Evolutionary conservation across 2,888 invertebrate genomes (phyloP), one percentile per base, ranked within the genome.

Genomic region (Saturnia japonica): DNA sequence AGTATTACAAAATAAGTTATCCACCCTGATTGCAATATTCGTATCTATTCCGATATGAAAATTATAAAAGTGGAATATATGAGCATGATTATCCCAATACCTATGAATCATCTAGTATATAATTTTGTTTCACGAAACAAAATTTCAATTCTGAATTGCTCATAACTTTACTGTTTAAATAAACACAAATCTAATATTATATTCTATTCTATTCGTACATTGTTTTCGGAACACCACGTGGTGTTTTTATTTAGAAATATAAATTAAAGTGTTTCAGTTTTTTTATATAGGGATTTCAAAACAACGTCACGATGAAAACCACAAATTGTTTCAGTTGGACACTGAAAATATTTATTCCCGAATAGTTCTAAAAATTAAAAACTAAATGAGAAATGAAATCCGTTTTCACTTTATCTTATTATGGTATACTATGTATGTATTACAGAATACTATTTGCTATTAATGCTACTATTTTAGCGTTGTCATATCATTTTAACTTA

Each of bases 151-250:
- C 16, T 40, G 14, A n/a, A 64, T 64, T 6, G 40, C 64, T 64
- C 64, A 40, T 64, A 64, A 64, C 34, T 40, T 11, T 40, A 14
- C 40, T 64, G 64, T 40, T 64, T 64, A 64, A 64, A 64, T 40
- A 64, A 64, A 64, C 64, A 64, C 16, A 2, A 40, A 2, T 62
- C 19, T 9, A n/a, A 40, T 40, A 40, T 40, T 40, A 60, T 12
- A 28, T 19, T 60, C 9, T n/a, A 60, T 14, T 28, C 7, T 54
- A 54, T 54, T 54, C 14, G 43, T 14, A 62, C 34, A 62, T 62
- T 40, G 62, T 62, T 62, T 28, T 40, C n/a, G 8, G 3, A 25
- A 8, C 40, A n/a, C 6, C 8, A 19, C 34, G 34, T 62, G 34
- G 19, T n/a, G 34, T 34, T 40, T 40, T 19, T 6, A 34, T 62